phyloP scores from a whole-genome alignment of 2,113 vertebrate species.

The Amphiprion percula region DNA sequence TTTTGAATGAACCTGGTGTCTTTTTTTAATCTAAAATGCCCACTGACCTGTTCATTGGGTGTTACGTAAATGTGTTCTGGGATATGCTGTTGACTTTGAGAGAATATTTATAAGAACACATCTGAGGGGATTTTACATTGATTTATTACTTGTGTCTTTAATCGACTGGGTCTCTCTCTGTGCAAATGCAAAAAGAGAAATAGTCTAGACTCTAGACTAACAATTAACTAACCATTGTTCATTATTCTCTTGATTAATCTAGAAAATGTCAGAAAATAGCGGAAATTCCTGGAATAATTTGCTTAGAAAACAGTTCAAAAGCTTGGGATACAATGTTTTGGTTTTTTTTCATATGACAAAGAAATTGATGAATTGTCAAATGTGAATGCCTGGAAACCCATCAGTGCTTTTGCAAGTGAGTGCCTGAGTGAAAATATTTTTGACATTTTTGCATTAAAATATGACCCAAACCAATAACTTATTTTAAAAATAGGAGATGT shows the following conservation, averaged over 20 bases:
- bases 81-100: conserved; percentile 2
- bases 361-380: not conserved
- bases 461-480: not conserved
- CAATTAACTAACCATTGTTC: too few species aligned
- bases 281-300: too few species aligned
- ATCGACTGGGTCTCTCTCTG: too few species aligned
- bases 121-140: not conserved
- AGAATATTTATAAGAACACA: conserved; percentile 22
- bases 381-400: not conserved
- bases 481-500: not conserved
- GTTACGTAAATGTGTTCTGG: conserved; percentile 38
- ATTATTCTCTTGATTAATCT: too few species aligned
- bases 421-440: not conserved
- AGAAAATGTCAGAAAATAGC: too few species aligned
- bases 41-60: conserved; percentile 41
- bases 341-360: too few species aligned
- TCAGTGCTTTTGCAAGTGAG: not conserved
- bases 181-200: too few species aligned
- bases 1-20: conserved; percentile 22
- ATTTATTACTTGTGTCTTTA: too few species aligned
- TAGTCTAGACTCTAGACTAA: too few species aligned
- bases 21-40: conserved; percentile 42
- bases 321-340: too few species aligned
- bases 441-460: not conserved
- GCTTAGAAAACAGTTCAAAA: too few species aligned